Percentiles rank a stretch among this genome's conserved stretches.
Evolutionary conservation across 2,797 vertebrate genomes (phyloP).

Genomic region (Macropodus opercularis): DNA sequence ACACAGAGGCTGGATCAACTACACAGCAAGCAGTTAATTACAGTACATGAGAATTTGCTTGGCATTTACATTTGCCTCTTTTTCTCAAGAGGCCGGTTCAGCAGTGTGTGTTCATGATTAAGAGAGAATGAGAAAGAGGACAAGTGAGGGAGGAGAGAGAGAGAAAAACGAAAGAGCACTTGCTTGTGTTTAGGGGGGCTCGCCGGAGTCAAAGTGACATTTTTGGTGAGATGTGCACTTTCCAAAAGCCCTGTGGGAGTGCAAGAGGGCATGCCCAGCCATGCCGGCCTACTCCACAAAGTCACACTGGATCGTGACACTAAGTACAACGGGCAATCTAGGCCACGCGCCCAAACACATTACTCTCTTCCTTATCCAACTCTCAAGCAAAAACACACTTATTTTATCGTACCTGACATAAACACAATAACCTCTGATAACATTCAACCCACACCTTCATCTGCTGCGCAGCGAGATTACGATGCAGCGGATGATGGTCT

Average conservation of each 20-base stretch:
- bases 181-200: constrained; percentile 56
- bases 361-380: constrained; percentile 59
- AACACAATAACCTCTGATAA: constrained; percentile 32
- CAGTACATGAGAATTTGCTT: neutral
- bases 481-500: constrained; percentile 16
- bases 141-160: constrained; percentile 5
- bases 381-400: constrained; percentile 44
- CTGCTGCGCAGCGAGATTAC: constrained; percentile 16
- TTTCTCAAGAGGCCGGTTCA: constrained; percentile 17
- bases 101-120: constrained; percentile 18
- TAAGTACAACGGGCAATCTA: constrained; percentile 70
- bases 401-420: constrained; percentile 47
- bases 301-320: constrained; percentile 66
- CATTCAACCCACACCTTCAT: constrained; percentile 4
- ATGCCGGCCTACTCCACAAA: constrained; percentile 53
- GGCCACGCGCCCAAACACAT: constrained; percentile 71
- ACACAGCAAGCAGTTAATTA: constrained; percentile 22
- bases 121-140: constrained; percentile 9
- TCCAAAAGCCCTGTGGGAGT: constrained; percentile 67
- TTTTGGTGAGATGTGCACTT: constrained; percentile 77
- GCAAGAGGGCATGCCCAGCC: constrained; percentile 60
- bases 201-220: constrained; percentile 72
- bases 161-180: constrained; percentile 38
- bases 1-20: neutral
- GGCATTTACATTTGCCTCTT: constrained; percentile 12